Percentiles rank a stretch among this genome's conserved stretches.
These are phyloP conservation scores for Eutolmus rufibarbis DNA, from an alignment of 2,888 invertebrate genomes.

Conservation along the genomic window DNA sequence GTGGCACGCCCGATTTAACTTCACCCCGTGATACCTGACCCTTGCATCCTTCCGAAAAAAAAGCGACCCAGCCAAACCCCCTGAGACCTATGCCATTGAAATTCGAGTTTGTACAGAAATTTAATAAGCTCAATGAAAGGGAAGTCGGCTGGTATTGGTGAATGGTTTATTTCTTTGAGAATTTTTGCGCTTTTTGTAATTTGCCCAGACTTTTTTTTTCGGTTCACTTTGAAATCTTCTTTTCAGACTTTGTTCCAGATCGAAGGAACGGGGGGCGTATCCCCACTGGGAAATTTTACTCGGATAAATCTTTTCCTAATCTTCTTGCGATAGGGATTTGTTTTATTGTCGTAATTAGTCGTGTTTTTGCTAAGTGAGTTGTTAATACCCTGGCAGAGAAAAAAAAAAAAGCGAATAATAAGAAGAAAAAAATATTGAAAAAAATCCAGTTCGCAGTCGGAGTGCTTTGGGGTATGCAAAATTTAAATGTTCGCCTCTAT, in stretches of 20 bases:
- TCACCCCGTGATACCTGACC: conserved; percentile 13
- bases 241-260: background rate
- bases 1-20: background rate
- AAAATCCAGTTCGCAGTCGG: background rate
- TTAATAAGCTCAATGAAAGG: conserved; percentile 5
- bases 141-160: background rate
- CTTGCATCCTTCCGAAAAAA: background rate
- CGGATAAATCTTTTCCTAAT: conserved; percentile 8
- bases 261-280: background rate
- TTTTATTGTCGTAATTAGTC: conserved; percentile 20
- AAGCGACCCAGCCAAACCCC: background rate
- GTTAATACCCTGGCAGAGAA: background rate
- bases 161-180: background rate
- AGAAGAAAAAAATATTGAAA: background rate
- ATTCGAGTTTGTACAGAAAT: conserved; percentile 13
- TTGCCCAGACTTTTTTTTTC: background rate
- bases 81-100: background rate
- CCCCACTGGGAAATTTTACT: background rate
- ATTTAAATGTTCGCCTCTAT: background rate
- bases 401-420: background rate
- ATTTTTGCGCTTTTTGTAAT: background rate
- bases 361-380: background rate
- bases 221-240: background rate
- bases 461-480: background rate
- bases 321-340: conserved; percentile 7